Evolutionary conservation across 53 echinoderm and acorn worm species (phyloP), one percentile per base, ranked within the genome.

Genomic region (Crossaster papposus): DNA sequence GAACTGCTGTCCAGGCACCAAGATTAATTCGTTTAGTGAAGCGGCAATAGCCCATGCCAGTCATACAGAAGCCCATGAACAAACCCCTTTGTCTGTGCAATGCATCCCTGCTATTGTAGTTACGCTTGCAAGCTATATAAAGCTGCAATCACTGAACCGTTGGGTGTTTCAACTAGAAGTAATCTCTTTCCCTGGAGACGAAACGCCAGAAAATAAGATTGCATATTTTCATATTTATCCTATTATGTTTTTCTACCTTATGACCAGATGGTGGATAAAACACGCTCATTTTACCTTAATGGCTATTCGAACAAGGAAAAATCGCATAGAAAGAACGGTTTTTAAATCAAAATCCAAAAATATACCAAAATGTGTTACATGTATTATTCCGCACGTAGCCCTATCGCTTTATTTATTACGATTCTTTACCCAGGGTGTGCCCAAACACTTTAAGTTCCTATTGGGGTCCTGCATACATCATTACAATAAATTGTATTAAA

Each of bases 21-120:
- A 36, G 83, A 70, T 65, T 83, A 38, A 83, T 83, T n/a, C 70
- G 65, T 50, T n/a, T 12, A 36, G 36, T 38, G 50, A 83, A 65
- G 44, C 65, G 83, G 37, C 65, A 70, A 83, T 32, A 32, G 28
- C 24, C 65, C 36, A 38, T 24, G 38, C n/a, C n/a, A n/a, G n/a
- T n/a, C n/a, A n/a, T 36, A 28, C n/a, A 34, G 12, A 63, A 33
- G 36, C 30, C 3, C 35, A 20, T 7, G 51, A 38, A 65, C 15
- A n/a, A 15, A 15, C 68, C 50, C 58, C 17, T 65, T 83, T 65
- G 68, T 83, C 29, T 65, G 44, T 38, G 29, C 36, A 36, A 44
- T 83, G 68, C 75, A 14, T 33, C 15, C 75, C 33, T 13, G 34
- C 31, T 29, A 11, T 12, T 74, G 75, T 34, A 68, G 26, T 11